These are phyloP conservation scores for Trididemnum miniatum DNA, from an alignment of 23 tunicate genomes.

Conservation along the genomic window DNA sequence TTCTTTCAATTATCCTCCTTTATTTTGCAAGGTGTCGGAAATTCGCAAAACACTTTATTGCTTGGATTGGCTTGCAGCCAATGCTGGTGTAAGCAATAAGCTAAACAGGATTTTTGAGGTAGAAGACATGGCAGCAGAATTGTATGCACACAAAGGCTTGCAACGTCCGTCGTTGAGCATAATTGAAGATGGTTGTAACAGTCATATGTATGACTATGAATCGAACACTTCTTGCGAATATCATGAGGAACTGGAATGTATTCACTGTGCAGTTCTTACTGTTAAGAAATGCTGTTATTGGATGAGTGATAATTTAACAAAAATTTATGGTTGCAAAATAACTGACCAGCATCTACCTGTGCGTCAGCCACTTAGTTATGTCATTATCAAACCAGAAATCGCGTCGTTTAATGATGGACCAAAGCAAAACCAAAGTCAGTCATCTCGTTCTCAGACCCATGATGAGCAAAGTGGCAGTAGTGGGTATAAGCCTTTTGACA, in stretches of 20 bases:
- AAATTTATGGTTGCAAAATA: slow-evolving; percentile 48
- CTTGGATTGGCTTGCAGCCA: slow-evolving; percentile 51
- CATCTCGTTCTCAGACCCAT: too few species aligned
- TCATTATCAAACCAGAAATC: slow-evolving; percentile 39
- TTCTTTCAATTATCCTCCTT: slow-evolving; percentile 35
- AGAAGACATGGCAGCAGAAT: slow-evolving; percentile 51
- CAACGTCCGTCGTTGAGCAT: slow-evolving; percentile 45
- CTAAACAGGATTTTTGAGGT: slow-evolving; percentile 46
- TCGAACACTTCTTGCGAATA: slow-evolving; percentile 60
- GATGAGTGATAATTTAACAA: slow-evolving; percentile 64
- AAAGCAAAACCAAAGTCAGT: too few species aligned
- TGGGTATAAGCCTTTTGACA: too few species aligned
- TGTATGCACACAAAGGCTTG: slow-evolving; percentile 45
- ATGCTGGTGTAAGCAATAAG: slow-evolving; percentile 60
- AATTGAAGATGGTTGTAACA: slow-evolving; percentile 48
- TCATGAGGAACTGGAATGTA: slow-evolving; percentile 73
- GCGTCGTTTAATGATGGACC: slow-evolving; percentile 14
- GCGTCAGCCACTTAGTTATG: slow-evolving; percentile 32
- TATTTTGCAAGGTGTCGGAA: slow-evolving; percentile 49
- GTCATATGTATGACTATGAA: slow-evolving; percentile 69
- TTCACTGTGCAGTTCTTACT: slow-evolving; percentile 61
- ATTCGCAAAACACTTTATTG: slow-evolving; percentile 50
- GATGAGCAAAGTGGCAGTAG: too few species aligned
- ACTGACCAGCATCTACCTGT: slow-evolving; percentile 82
- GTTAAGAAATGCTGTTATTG: slow-evolving; percentile 75